Conservation (phyloP, 2,888 invertebrate species). For the Lepidonotus clava region DNA sequence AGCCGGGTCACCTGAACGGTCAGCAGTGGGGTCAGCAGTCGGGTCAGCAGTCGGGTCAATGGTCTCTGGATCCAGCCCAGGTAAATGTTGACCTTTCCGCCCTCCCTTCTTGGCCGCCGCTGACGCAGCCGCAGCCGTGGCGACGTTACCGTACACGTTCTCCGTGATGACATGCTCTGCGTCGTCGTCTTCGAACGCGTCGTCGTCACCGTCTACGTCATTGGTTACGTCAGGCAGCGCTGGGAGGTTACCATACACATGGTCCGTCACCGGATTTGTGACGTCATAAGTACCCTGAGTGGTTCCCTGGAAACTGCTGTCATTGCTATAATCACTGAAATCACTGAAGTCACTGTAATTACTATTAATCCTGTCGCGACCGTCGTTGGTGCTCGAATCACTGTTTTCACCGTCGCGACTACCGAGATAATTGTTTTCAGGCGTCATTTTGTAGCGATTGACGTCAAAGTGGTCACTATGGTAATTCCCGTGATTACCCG, state of each 20-base stretch:
- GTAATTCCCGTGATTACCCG: background rate
- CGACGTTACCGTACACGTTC: background rate
- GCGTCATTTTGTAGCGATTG: background rate
- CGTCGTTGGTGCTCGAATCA: background rate
- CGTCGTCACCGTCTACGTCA: background rate
- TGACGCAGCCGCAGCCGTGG: background rate
- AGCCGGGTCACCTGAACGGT: background rate
- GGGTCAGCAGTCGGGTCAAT: background rate
- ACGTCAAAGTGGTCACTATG: background rate
- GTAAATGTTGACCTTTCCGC: too few relatives aligned
- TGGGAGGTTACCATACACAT: background rate
- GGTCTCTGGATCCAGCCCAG: background rate
- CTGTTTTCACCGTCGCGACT: background rate
- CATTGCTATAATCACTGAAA: background rate
- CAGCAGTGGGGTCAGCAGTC: background rate
- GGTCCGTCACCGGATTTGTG: background rate
- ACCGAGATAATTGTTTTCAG: background rate
- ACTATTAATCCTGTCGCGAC: background rate
- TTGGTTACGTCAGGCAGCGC: background rate
- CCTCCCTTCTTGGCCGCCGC: background rate
- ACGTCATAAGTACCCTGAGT: background rate
- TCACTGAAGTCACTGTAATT: slow-evolving; percentile 37
- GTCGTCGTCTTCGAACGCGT: background rate
- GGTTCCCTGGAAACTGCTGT: background rate
- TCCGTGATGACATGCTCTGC: background rate